phyloP scores from a whole-genome alignment of 2,888 invertebrate species.

The Morpho deidamia region DNA sequence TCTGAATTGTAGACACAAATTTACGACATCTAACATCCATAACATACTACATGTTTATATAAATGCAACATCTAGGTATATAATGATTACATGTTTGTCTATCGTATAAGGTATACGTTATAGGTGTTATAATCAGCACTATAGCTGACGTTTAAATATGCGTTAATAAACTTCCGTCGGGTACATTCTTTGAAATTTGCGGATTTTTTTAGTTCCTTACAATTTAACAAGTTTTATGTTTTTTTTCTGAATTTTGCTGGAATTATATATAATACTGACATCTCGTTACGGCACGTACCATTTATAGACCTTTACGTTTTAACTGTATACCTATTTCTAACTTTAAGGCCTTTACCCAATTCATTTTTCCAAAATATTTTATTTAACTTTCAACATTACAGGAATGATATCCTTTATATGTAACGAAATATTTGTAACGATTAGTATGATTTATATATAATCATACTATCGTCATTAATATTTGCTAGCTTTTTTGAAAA shows the following conservation, averaged over 20 bases:
- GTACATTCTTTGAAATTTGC: too few relatives aligned
- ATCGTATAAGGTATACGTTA: background rate
- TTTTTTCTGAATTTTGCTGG: too few relatives aligned
- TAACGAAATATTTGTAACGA: background rate
- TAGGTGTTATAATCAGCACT: background rate
- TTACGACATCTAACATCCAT: slow-evolving; percentile 7
- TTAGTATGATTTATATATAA: background rate
- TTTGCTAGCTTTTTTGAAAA: background rate
- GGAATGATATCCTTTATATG: background rate
- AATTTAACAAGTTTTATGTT: too few relatives aligned
- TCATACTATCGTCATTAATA: background rate
- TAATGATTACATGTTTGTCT: slow-evolving; percentile 6
- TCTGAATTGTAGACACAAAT: background rate
- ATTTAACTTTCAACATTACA: slow-evolving; percentile 2
- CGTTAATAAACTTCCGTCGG: too few relatives aligned
- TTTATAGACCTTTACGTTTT: background rate
- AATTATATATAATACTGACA: too few relatives aligned
- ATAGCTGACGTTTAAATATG: too few relatives aligned
- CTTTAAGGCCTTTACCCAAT: slow-evolving; percentile 12
- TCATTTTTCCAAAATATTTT: slow-evolving; percentile 1
- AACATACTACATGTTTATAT: slow-evolving; percentile 2
- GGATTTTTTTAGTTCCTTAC: too few relatives aligned
- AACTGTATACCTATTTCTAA: slow-evolving; percentile 1
- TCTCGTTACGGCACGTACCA: background rate
- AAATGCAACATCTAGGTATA: slow-evolving; percentile 3